Evolutionary conservation across 2,113 vertebrate species (phyloP).

Genomic region (Furnarius figulus): DNA sequence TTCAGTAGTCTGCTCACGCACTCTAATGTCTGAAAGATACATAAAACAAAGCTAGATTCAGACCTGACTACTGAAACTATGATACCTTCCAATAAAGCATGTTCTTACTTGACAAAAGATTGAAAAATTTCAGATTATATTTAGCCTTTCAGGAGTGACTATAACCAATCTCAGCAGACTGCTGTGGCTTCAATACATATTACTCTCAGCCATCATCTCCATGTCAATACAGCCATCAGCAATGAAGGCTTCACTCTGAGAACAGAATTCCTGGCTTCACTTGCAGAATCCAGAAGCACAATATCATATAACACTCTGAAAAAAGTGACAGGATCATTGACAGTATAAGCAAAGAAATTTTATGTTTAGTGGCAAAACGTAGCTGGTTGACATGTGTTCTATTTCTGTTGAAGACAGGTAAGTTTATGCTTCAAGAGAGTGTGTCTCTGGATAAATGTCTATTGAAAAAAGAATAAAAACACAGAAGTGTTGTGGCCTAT

Average conservation of each 20-base stretch:
- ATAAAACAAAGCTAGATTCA: not conserved
- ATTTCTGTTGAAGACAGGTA: slow-evolving; percentile 59
- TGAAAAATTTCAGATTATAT: slow-evolving; percentile 33
- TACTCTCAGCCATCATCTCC: slow-evolving; percentile 72
- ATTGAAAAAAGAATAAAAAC: slow-evolving; percentile 56
- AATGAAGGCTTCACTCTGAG: slow-evolving; percentile 60
- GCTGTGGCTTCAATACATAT: slow-evolving; percentile 63
- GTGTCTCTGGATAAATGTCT: slow-evolving; percentile 39
- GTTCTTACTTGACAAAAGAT: slow-evolving; percentile 13
- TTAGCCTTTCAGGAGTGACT: slow-evolving; percentile 65
- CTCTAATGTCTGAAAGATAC: not conserved
- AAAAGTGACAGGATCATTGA: slow-evolving; percentile 58
- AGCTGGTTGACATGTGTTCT: slow-evolving; percentile 61
- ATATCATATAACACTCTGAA: slow-evolving; percentile 52
- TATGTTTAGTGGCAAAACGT: slow-evolving; percentile 42
- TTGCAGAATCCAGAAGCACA: slow-evolving; percentile 47
- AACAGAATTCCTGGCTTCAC: slow-evolving; percentile 74
- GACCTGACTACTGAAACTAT: slow-evolving; percentile 40
- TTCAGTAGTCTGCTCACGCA: not conserved
- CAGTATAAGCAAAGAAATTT: slow-evolving; percentile 40
- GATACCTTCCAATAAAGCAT: slow-evolving; percentile 6
- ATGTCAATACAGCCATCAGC: slow-evolving; percentile 74
- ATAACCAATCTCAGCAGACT: slow-evolving; percentile 64
- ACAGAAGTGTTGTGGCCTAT: slow-evolving; percentile 25
- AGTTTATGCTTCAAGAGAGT: slow-evolving; percentile 31